These are phyloP conservation scores for Bradysia coprophila DNA, from an alignment of 1,140 invertebrate species.

Conservation along the genomic window DNA sequence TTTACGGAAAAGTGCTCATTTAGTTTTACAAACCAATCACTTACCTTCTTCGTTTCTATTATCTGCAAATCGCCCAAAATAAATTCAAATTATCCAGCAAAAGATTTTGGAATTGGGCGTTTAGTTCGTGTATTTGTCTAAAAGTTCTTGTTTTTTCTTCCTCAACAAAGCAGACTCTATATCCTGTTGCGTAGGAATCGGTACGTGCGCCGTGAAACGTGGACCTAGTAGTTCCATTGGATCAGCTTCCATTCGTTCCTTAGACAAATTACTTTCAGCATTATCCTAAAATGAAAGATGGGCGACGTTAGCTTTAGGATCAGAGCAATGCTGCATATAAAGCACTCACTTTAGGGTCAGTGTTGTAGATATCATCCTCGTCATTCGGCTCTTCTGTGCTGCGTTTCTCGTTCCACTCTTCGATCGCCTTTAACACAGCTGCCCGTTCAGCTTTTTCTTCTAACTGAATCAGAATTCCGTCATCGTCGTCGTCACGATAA, in stretches of 20 bases:
- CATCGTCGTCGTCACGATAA: slow-evolving; percentile 96
- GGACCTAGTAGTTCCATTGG: slow-evolving; percentile 22
- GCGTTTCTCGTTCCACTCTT: slow-evolving; percentile 46
- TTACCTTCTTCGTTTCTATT: no score
- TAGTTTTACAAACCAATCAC: no score
- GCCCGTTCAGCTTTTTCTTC: slow-evolving; percentile 66
- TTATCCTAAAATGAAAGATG: slow-evolving; percentile 25
- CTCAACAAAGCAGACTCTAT: slow-evolving; percentile 75
- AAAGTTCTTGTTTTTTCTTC: slow-evolving; percentile 74
- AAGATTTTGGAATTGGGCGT: no score
- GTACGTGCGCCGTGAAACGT: slow-evolving; percentile 61
- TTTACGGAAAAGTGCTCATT: no score
- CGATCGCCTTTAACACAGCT: slow-evolving; percentile 37
- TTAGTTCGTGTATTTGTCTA: slow-evolving; percentile 67
- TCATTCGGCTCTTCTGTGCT: no score
- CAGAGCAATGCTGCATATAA: no score
- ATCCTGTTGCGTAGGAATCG: slow-evolving; percentile 73
- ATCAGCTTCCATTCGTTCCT: slow-evolving; percentile 6
- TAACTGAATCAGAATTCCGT: slow-evolving; percentile 79
- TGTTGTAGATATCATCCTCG: slow-evolving; percentile 24
- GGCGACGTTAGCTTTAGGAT: slow-evolving; percentile 13
- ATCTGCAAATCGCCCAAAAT: no score
- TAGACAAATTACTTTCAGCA: slow-evolving; percentile 6
- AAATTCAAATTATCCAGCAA: no score
- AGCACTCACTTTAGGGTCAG: slow-evolving; percentile 3